Evolutionary conservation across 2,888 invertebrate species (phyloP).

Genomic region (Drosophila macrothrix): DNA sequence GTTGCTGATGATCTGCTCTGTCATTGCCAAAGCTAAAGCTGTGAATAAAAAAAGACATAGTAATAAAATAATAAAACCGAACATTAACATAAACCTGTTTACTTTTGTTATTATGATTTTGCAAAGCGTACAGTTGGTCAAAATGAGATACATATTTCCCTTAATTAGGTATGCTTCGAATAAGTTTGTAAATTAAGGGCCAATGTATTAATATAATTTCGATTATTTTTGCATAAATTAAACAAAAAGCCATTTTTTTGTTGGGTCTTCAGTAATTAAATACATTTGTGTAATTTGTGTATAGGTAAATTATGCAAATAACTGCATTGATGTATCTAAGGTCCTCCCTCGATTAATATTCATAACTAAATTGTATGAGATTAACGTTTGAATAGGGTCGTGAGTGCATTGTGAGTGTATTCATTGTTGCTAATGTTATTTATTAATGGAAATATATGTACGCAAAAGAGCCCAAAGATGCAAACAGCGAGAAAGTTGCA

Average conservation of each 20-base stretch:
- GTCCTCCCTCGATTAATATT: neutral
- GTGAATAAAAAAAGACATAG: neutral
- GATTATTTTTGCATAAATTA: constrained; percentile 5
- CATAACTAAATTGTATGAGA: neutral
- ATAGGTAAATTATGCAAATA: constrained; percentile 3
- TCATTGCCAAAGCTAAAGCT: constrained; percentile 37
- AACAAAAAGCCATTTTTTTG: neutral
- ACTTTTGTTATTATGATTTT: neutral
- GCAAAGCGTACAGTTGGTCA: neutral
- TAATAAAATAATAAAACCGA: neutral
- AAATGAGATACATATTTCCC: neutral
- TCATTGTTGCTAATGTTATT: neutral
- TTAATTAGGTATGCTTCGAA: neutral
- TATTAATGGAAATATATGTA: neutral
- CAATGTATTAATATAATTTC: constrained; percentile 1
- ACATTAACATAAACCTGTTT: neutral
- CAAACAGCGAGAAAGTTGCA: constrained; percentile 21
- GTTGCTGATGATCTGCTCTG: constrained; percentile 34
- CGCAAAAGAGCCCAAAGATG: neutral
- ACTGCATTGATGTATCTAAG: constrained; percentile 1
- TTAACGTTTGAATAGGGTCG: neutral
- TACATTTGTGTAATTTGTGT: neutral
- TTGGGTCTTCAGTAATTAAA: neutral
- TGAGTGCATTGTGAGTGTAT: constrained; percentile 7
- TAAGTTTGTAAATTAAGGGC: neutral